phyloP scores from a whole-genome alignment of 2,888 invertebrate species.

The Eupithecia inturbata region DNA sequence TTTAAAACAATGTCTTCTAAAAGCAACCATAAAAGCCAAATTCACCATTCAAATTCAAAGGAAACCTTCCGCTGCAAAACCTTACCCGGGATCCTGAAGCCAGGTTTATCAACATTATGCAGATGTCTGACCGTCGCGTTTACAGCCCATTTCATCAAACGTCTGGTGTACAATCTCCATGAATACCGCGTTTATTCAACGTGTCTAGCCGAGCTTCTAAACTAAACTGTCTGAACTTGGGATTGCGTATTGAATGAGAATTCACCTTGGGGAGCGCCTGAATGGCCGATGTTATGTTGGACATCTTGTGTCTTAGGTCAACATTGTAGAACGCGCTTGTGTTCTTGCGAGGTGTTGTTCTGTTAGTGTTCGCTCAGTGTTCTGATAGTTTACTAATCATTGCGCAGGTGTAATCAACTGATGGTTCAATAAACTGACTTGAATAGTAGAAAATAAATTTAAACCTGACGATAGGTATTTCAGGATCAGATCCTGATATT shows the following conservation, averaged over 20 bases:
- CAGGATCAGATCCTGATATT: background rate
- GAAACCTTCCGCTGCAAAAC: constrained; percentile 11
- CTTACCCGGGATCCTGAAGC: background rate
- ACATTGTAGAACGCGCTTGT: background rate
- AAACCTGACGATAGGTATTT: background rate
- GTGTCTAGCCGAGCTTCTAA: constrained; percentile 20
- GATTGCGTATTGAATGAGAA: constrained; percentile 28
- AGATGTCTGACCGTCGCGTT: constrained; percentile 18
- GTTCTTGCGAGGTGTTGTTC: background rate
- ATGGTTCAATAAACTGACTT: constrained; percentile 20
- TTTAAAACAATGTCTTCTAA: background rate
- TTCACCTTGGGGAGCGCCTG: constrained; percentile 14
- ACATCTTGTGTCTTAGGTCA: background rate
- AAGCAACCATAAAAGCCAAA: background rate
- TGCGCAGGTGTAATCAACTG: constrained; percentile 19
- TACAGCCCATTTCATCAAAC: constrained; percentile 28
- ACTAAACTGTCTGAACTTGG: constrained; percentile 28
- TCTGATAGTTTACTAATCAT: constrained; percentile 7
- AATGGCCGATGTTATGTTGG: background rate
- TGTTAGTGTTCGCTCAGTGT: background rate
- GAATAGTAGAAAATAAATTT: constrained; percentile 1
- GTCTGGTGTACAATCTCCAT: constrained; percentile 33
- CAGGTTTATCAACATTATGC: constrained; percentile 25
- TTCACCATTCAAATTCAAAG: constrained; percentile 4
- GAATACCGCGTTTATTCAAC: constrained; percentile 28